phyloP scores from a whole-genome alignment of 1,140 invertebrate genomes.

The Arion vulgaris region DNA sequence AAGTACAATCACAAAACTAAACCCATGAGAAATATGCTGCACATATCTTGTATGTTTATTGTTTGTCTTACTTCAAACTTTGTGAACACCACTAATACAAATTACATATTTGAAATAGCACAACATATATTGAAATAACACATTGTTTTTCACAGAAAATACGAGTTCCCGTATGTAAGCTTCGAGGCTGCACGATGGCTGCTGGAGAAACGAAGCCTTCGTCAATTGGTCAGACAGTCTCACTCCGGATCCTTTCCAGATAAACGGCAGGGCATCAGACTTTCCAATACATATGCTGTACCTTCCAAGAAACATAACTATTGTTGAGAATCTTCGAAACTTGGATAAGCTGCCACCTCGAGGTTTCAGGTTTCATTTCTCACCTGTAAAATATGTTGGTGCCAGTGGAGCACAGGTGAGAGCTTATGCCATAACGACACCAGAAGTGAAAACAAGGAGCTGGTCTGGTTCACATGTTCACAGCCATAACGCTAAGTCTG shows the following conservation, averaged over 20 bases:
- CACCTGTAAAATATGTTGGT: slow-evolving; percentile 21
- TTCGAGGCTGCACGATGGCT: slow-evolving; percentile 8
- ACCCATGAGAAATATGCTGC: no score
- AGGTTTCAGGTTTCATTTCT: slow-evolving; percentile 23
- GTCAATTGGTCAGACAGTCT: neutral
- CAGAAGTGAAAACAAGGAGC: neutral
- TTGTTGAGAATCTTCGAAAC: slow-evolving; percentile 27
- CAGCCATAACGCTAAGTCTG: neutral
- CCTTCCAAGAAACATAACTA: neutral
- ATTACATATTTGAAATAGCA: no score
- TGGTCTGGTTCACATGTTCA: neutral
- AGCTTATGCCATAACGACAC: slow-evolving; percentile 24
- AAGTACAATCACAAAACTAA: no score
- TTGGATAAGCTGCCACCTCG: slow-evolving; percentile 17
- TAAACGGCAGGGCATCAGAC: neutral
- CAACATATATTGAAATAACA: no score
- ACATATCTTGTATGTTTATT: no score
- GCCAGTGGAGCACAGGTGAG: slow-evolving; percentile 12
- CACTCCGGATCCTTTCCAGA: slow-evolving; percentile 1
- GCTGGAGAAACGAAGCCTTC: neutral
- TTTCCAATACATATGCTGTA: slow-evolving; percentile 7
- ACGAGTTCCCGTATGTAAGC: neutral
- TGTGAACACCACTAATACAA: no score
- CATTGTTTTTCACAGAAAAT: neutral
- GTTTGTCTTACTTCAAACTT: no score